Evolutionary conservation across 2,113 vertebrate species (phyloP).

Genomic region (Capra hircus): DNA sequence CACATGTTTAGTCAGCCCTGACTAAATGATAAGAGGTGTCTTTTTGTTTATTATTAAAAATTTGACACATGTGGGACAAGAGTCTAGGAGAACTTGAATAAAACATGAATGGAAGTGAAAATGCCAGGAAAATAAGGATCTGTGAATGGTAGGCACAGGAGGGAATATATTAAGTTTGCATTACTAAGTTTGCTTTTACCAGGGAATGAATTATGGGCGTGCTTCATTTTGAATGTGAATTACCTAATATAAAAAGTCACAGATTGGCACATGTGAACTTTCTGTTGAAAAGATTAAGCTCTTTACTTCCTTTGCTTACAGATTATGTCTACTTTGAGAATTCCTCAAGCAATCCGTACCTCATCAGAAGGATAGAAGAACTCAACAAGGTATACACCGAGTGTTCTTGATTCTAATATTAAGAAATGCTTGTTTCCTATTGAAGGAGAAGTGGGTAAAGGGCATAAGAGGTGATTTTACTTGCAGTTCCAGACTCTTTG

Average conservation of each 20-base stretch:
- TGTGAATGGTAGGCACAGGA: not conserved
- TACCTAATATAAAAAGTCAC: not conserved
- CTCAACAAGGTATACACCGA: slow-evolving; percentile 93
- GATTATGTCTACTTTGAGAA: slow-evolving; percentile 99
- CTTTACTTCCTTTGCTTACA: slow-evolving; percentile 79
- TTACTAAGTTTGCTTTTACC: slow-evolving; percentile 30
- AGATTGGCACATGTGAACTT: not conserved
- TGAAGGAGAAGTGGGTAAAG: slow-evolving; percentile 17
- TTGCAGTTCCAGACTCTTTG: slow-evolving; percentile 17
- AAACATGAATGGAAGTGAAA: slow-evolving; percentile 28
- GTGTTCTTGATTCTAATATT: not conserved
- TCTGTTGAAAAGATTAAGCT: slow-evolving; percentile 42
- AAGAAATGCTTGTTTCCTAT: not conserved
- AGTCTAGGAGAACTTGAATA: not conserved
- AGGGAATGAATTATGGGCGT: not conserved
- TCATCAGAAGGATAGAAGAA: slow-evolving; percentile 98
- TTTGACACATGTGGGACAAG: not conserved
- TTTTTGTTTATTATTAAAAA: slow-evolving; percentile 21
- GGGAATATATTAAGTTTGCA: not conserved
- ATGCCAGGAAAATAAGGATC: not conserved
- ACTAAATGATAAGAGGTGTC: not conserved
- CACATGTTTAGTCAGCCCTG: not conserved
- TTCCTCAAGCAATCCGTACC: slow-evolving; percentile 98
- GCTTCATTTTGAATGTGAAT: slow-evolving; percentile 5
- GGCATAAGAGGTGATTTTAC: not conserved